Evolutionary conservation across 2,797 vertebrate genomes (phyloP).

Genomic region (Pampus argenteus): DNA sequence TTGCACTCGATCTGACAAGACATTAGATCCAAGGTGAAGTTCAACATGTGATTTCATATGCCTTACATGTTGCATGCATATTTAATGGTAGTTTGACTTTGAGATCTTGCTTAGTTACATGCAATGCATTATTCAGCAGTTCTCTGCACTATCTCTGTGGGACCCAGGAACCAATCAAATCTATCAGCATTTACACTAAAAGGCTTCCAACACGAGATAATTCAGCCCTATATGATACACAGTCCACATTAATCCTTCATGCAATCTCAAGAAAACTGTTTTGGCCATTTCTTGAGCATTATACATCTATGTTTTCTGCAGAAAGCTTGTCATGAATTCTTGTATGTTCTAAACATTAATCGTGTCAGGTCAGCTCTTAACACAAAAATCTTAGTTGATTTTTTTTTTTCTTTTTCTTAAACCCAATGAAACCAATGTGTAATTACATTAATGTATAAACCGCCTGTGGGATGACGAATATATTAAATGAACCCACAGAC

Average conservation of each 20-base stretch:
- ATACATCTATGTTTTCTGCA: neutral
- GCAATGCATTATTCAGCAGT: constrained; percentile 64
- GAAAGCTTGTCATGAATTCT: neutral
- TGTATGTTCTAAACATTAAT: neutral
- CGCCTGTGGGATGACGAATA: too few relatives aligned
- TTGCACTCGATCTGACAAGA: constrained; percentile 23
- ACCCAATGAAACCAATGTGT: too few relatives aligned
- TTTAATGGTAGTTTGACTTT: constrained; percentile 61
- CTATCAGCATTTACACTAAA: constrained; percentile 41
- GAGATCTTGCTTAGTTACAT: constrained; percentile 58
- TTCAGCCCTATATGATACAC: neutral
- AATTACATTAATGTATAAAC: too few relatives aligned
- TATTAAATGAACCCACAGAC: too few relatives aligned
- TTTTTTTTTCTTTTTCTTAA: too few relatives aligned
- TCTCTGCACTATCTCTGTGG: constrained; percentile 15
- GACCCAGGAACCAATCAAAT: constrained; percentile 35
- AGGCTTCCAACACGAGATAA: constrained; percentile 15
- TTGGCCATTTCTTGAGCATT: neutral
- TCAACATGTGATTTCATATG: constrained; percentile 39
- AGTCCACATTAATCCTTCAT: constrained; percentile 16
- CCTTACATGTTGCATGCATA: constrained; percentile 55
- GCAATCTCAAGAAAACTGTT: constrained; percentile 3
- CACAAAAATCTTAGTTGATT: neutral
- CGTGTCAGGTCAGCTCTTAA: neutral
- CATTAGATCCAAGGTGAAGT: constrained; percentile 31